phyloP scores from a whole-genome alignment of 2,888 invertebrate genomes.

The Ennomos fuscantarius region DNA sequence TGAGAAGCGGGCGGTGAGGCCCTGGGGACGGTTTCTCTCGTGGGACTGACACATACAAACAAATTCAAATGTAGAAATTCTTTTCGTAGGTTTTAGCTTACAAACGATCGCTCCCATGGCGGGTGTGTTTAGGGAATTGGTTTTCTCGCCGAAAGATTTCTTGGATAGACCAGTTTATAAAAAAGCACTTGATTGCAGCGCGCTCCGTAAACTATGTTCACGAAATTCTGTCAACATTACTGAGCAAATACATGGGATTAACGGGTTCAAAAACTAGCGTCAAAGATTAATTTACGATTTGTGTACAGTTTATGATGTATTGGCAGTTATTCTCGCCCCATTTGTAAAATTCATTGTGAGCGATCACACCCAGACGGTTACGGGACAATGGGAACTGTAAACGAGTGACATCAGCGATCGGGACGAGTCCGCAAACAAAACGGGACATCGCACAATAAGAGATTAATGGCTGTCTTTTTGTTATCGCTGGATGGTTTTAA shows the following conservation, averaged over 20 bases:
- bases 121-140: constrained; percentile 24
- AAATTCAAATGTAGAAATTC: constrained; percentile 64
- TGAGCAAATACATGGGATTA: constrained; percentile 16
- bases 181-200: too few relatives aligned
- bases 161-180: not conserved
- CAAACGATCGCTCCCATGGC: constrained; percentile 71
- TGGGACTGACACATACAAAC: constrained; percentile 57
- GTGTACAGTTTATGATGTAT: constrained; percentile 72
- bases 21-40: constrained; percentile 54
- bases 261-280: constrained; percentile 27
- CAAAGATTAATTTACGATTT: constrained; percentile 68
- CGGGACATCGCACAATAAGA: constrained; percentile 76
- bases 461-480: constrained; percentile 82
- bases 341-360: constrained; percentile 72
- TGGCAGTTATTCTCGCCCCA: constrained; percentile 73
- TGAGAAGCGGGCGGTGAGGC: constrained; percentile 73
- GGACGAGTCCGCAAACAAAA: constrained; percentile 78
- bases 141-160: constrained; percentile 17
- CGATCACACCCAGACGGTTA: constrained; percentile 79
- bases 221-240: not conserved
- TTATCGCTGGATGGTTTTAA: constrained; percentile 78
- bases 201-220: too few relatives aligned
- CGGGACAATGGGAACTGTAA: constrained; percentile 73
- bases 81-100: constrained; percentile 54
- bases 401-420: constrained; percentile 68